Evolutionary conservation across 2,888 invertebrate species (phyloP).

Genomic region (Acanthosoma haemorrhoidale): DNA sequence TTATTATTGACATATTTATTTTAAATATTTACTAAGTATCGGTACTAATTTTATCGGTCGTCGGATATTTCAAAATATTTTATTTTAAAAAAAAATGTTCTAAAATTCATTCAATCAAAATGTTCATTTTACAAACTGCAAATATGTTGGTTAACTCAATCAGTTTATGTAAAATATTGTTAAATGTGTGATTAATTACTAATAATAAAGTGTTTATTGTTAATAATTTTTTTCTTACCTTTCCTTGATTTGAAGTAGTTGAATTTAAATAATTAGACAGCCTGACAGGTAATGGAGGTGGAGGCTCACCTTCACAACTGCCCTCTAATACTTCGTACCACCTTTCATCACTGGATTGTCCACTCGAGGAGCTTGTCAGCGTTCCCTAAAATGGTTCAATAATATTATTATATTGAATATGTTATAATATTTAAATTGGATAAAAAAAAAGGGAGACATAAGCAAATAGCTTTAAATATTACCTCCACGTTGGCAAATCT

Average conservation of each 20-base stretch:
- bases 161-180: too few species aligned
- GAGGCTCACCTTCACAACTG: slow-evolving; percentile 44
- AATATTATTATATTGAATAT: too few species aligned
- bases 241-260: slow-evolving; percentile 23
- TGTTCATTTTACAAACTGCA: too few species aligned
- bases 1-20: too few species aligned
- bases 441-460: neutral
- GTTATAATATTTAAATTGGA: neutral
- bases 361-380: slow-evolving; percentile 59
- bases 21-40: too few species aligned
- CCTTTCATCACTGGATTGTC: slow-evolving; percentile 59
- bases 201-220: too few species aligned
- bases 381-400: slow-evolving; percentile 48
- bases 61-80: too few species aligned
- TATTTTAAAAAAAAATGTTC: too few species aligned
- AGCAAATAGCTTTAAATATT: slow-evolving; percentile 28
- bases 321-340: slow-evolving; percentile 55
- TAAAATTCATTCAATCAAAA: too few species aligned
- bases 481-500: slow-evolving; percentile 49
- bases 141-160: too few species aligned
- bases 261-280: slow-evolving; percentile 39
- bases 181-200: too few species aligned
- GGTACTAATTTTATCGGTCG: too few species aligned
- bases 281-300: slow-evolving; percentile 53
- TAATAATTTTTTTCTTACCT: slow-evolving; percentile 4